Conservation (phyloP, 37 sponge, comb jelly and placozoan species). For the Chondrilla cf. caribensis region DNA sequence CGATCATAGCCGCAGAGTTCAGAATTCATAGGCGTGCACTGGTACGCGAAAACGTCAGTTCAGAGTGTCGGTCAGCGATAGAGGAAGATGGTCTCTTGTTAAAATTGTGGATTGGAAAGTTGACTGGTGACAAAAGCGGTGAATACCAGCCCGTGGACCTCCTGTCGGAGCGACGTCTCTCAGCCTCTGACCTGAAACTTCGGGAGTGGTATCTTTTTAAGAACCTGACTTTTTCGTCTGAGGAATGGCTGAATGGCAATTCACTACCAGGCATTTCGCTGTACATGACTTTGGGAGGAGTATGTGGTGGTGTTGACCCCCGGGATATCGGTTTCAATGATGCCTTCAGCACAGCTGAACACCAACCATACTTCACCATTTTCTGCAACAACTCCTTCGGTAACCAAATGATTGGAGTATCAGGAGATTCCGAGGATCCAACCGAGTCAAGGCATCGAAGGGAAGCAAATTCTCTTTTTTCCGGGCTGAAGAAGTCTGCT, state of each 20-base stretch:
- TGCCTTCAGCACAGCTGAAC: not conserved
- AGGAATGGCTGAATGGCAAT: not conserved
- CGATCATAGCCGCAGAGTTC: slow-evolving; percentile 8
- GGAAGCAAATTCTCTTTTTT: not conserved
- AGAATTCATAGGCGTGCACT: not conserved
- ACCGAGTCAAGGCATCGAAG: not conserved
- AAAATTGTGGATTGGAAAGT: not conserved
- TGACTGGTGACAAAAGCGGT: not conserved
- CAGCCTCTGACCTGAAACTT: not conserved
- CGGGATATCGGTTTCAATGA: not conserved
- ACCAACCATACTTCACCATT: not conserved
- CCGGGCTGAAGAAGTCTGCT: too few species aligned
- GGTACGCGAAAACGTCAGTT: not conserved
- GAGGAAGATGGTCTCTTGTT: not conserved
- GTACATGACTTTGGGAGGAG: not conserved
- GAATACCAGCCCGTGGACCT: not conserved
- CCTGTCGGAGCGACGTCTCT: not conserved
- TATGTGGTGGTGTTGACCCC: not conserved
- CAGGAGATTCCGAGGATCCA: not conserved
- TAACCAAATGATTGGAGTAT: not conserved
- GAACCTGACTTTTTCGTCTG: not conserved
- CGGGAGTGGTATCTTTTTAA: slow-evolving; percentile 3
- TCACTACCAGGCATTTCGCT: not conserved
- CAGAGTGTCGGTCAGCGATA: not conserved
- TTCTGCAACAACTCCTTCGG: not conserved